Percentiles rank a stretch among this genome's conserved stretches.
Evolutionary conservation across 1,140 invertebrate species (phyloP).

Genomic region (Drosophila obscura): DNA sequence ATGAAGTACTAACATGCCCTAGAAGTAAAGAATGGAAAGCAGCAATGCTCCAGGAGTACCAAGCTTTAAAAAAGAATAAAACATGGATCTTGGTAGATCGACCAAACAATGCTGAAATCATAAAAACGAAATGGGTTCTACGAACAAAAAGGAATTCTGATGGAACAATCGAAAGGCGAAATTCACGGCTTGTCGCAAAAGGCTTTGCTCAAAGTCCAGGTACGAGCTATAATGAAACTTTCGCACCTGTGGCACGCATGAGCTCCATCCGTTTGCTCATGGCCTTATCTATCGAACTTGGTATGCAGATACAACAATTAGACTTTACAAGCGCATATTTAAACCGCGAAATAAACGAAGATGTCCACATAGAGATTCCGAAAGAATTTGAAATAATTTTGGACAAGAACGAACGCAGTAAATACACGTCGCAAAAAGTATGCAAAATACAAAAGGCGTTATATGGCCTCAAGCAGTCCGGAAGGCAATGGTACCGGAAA

Average conservation of each 20-base stretch:
- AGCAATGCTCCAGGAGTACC: conserved; percentile 13
- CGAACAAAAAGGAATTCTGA: conserved; percentile 5
- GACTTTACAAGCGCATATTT: conserved; percentile 29
- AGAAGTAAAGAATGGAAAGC: not conserved
- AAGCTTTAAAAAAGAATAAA: not conserved
- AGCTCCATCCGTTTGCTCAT: conserved; percentile 55
- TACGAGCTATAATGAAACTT: conserved; percentile 82
- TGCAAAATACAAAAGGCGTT: no score
- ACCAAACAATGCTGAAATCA: conserved; percentile 3
- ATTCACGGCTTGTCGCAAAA: conserved; percentile 76
- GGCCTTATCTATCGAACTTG: no score
- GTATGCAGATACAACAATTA: no score
- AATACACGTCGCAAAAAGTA: no score
- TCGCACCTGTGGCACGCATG: conserved; percentile 74
- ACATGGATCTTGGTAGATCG: conserved; percentile 4
- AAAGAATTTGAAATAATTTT: not conserved
- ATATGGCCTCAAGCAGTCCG: no score
- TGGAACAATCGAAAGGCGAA: conserved; percentile 7
- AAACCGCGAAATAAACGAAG: no score
- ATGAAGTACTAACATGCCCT: not conserved
- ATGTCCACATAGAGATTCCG: not conserved
- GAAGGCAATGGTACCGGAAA: no score
- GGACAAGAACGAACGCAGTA: no score
- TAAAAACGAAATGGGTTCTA: not conserved
- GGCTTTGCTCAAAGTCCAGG: conserved; percentile 80